Conservation (phyloP, 2,113 vertebrate species). For the Pteropus alecto region DNA sequence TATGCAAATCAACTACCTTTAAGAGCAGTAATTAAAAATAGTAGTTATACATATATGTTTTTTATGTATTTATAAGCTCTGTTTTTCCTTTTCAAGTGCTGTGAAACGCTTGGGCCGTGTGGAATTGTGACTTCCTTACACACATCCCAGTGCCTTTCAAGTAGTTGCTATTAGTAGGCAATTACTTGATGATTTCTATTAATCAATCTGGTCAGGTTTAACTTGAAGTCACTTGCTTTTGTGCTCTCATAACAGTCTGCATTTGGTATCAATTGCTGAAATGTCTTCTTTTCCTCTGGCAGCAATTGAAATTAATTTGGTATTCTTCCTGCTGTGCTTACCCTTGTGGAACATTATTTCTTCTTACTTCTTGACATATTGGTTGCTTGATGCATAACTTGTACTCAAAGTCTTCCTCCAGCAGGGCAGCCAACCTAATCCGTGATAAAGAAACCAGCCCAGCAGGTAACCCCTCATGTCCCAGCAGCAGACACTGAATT, state of each 20-base stretch:
- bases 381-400: constrained; percentile 10
- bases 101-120: neutral
- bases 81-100: neutral
- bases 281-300: neutral
- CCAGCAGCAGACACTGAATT: neutral
- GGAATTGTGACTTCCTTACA: neutral
- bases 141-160: neutral
- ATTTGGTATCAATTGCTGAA: constrained; percentile 30
- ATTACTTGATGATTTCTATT: constrained; percentile 36
- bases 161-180: neutral
- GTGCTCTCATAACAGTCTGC: neutral
- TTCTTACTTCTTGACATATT: constrained; percentile 37
- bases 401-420: neutral
- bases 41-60: neutral
- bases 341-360: constrained; percentile 55
- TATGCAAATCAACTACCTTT: neutral
- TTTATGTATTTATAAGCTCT: neutral
- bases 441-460: neutral
- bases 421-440: neutral
- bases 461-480: neutral
- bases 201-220: neutral
- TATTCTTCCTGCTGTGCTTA: constrained; percentile 42
- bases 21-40: neutral
- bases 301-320: constrained; percentile 57
- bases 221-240: neutral